Evolutionary conservation across 2,888 invertebrate species (phyloP).

Genomic region (Caradrina kadenii): DNA sequence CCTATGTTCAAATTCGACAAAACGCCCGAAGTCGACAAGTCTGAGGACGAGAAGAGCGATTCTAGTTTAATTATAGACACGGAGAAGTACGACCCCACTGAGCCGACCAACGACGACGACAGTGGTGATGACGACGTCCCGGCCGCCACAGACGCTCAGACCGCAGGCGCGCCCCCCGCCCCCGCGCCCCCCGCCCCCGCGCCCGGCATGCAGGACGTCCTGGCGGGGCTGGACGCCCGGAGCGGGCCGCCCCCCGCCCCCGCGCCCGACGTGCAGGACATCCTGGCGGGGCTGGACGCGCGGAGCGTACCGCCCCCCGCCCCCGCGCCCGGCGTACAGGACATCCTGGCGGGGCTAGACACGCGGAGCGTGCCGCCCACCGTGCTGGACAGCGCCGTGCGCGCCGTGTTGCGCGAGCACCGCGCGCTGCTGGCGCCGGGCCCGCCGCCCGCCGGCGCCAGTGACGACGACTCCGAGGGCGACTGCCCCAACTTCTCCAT

Average conservation of each 20-base stretch:
- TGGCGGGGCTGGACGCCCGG: slow-evolving; percentile 70
- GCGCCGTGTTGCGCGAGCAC: slow-evolving; percentile 82
- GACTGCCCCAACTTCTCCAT: slow-evolving; percentile 96
- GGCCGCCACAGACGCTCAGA: slow-evolving; percentile 27
- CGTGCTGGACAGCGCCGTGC: slow-evolving; percentile 80
- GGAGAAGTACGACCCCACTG: slow-evolving; percentile 90
- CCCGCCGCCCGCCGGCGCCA: slow-evolving; percentile 71
- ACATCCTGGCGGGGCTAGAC: slow-evolving; percentile 66
- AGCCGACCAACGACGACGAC: slow-evolving; percentile 86
- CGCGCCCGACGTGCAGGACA: slow-evolving; percentile 56
- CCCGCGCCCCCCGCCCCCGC: slow-evolving; percentile 25
- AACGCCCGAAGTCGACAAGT: slow-evolving; percentile 77
- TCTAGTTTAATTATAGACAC: slow-evolving; percentile 91
- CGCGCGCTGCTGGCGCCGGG: slow-evolving; percentile 68
- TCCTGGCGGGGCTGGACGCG: slow-evolving; percentile 68
- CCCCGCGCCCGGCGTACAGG: slow-evolving; percentile 57
- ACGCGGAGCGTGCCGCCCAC: slow-evolving; percentile 70
- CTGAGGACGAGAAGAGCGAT: slow-evolving; percentile 90
- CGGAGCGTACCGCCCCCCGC: slow-evolving; percentile 71
- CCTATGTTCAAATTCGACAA: slow-evolving; percentile 80
- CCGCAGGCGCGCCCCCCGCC: slow-evolving; percentile 14
- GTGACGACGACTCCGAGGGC: slow-evolving; percentile 90
- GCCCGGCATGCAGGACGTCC: slow-evolving; percentile 57
- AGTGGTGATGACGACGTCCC: slow-evolving; percentile 74
- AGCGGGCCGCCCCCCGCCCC: slow-evolving; percentile 17